phyloP scores from a whole-genome alignment of 2,113 vertebrate species.

The Lamprotornis superbus region DNA sequence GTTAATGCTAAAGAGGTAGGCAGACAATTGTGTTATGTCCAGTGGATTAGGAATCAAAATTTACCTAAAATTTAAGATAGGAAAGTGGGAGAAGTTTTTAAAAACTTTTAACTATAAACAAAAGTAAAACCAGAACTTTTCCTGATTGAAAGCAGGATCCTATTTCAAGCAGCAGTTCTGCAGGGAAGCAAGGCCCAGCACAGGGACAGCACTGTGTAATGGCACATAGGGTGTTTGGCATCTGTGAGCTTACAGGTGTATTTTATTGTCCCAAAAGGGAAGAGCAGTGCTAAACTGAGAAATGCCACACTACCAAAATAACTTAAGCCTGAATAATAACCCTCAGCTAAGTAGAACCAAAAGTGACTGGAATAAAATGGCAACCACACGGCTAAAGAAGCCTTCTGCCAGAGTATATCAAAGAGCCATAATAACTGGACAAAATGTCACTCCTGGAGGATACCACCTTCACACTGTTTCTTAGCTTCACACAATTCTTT shows the following conservation, averaged over 20 bases:
- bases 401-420: neutral
- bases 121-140: neutral
- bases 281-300: neutral
- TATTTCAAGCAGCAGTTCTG: neutral
- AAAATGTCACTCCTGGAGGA: neutral
- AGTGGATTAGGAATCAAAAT: neutral
- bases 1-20: neutral
- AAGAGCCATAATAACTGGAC: neutral
- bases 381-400: neutral
- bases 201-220: neutral
- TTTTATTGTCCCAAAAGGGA: neutral
- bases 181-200: neutral
- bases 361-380: neutral
- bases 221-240: neutral
- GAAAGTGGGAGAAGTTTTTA: neutral
- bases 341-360: neutral
- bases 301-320: neutral
- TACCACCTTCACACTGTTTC: neutral
- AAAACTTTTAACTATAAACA: neutral
- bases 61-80: neutral
- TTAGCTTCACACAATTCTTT: neutral
- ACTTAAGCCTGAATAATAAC: neutral
- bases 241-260: neutral
- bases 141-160: neutral
- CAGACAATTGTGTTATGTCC: rapidly evolving